Base-by-base conservation (phyloP, 2,113 vertebrate species). In the Micromys minutus region DNA sequence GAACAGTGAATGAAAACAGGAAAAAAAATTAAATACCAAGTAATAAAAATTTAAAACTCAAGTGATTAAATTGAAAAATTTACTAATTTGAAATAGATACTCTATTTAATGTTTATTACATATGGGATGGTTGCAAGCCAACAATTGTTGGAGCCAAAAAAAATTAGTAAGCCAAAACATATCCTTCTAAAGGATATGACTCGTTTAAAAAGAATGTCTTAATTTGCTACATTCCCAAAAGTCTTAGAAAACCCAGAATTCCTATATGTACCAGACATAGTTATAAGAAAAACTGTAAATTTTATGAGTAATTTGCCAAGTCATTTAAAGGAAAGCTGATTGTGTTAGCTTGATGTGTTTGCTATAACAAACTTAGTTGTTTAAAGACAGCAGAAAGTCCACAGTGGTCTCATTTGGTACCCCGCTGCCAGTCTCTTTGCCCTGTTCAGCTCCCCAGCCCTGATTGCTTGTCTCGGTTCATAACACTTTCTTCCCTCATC, bases 281-380 rank as follows among this genome's bases (percentile, higher is more conserved):
- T 61, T 52, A 81, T 84, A 71, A 7, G 42, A 1, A n/a, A 22
- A 52, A 72, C 79, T 34, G 10, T 80, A 61, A 63, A 29, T 72
- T 86, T 92, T 88, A 19, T 90, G 29, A 79, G 19, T 69, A 59
- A 79, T 85, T 95, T 75, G n/a, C 42, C 80, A 94, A 85, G 12
- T 10, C 47, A 36, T 36, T 90, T 74, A 92, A 95, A 95, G 42
- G 61, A 94, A 87, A 89, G 36, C 50, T 22, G 29, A 67, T 83
- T 75, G 26, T 79, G 52, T 91, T 77, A 50, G 87, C 19, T 74
- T 69, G 50, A 36, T 69, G 36, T 50, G 75, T 47, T 57, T 90
- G 50, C 34, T 76, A 29, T 52, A 93, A 89, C 52, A 93, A 86
- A 90, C 29, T 50, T 31, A 26, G 45, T 63, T 26, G 45, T 39